phyloP scores from a whole-genome alignment of 2,888 invertebrate genomes.

The Dryomyza anilis region DNA sequence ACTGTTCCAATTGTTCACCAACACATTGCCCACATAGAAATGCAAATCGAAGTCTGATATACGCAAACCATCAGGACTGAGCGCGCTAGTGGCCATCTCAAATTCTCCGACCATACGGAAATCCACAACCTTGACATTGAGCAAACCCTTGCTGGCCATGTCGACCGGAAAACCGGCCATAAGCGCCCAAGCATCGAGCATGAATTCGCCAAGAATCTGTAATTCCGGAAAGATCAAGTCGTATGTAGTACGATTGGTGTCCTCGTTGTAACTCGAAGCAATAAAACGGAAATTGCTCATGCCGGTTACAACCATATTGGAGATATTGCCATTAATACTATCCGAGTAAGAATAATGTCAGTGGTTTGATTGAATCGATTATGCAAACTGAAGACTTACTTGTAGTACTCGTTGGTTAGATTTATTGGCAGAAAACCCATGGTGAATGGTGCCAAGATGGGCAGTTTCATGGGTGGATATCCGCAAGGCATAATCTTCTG shows the following conservation, averaged over 20 bases:
- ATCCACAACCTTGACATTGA: slow-evolving; percentile 41
- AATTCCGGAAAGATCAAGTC: slow-evolving; percentile 42
- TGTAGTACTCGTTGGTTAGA: slow-evolving; percentile 27
- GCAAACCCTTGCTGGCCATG: slow-evolving; percentile 31
- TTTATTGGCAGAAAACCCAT: slow-evolving; percentile 28
- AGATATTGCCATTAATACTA: slow-evolving; percentile 41
- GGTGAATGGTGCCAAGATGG: slow-evolving; percentile 42
- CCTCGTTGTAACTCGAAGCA: slow-evolving; percentile 34
- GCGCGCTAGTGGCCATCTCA: slow-evolving; percentile 27
- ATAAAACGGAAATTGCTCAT: slow-evolving; percentile 41
- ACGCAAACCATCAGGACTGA: slow-evolving; percentile 35
- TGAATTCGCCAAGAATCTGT: slow-evolving; percentile 40
- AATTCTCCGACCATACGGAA: slow-evolving; percentile 41
- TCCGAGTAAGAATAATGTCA: no score
- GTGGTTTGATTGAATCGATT: neutral
- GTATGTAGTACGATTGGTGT: slow-evolving; percentile 36
- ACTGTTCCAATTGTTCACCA: slow-evolving; percentile 41
- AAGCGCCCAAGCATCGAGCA: slow-evolving; percentile 26
- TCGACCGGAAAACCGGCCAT: slow-evolving; percentile 37
- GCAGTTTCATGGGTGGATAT: slow-evolving; percentile 38
- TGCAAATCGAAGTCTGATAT: slow-evolving; percentile 40
- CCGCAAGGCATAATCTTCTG: slow-evolving; percentile 48
- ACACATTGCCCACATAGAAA: slow-evolving; percentile 41
- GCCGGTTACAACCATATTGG: slow-evolving; percentile 43
- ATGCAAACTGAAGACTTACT: slow-evolving; percentile 15